Evolutionary conservation across 2,888 invertebrate species (phyloP), one percentile per base, ranked within the genome.

Genomic region (Rhagonycha fulva): DNA sequence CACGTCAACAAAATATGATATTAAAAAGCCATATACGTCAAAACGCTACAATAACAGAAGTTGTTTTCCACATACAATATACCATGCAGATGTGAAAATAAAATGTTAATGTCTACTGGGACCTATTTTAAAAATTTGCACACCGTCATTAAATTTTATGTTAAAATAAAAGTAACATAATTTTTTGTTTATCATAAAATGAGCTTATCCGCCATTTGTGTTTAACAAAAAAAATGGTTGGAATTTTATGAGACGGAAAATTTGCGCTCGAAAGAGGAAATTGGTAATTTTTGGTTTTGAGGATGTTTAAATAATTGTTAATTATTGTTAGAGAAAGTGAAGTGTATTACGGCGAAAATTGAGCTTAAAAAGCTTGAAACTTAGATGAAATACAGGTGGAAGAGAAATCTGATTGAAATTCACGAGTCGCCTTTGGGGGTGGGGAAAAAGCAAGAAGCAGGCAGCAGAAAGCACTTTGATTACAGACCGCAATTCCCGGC

Each of bases 401-500:
- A 70, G 67, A 14, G 70, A 14, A 77, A 77, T 72, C 79, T 80
- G 80, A 81, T 81, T 82, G 81, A 81, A 79, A 81, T 81, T 81
- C 81, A 81, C 81, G 79, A 79, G 81, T 79, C 79, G 80, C 78
- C 79, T 71, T 72, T 79, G 72, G 75, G 76, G 72, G 72, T 76
- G 77, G 76, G 73, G 71, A 30, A 62, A 62, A 60, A 76, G 76
- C 78, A 78, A 81, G 80, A 78, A 76, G 78, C 78, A 75, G 78
- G 76, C 73, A 80, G 82, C 80, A 81, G 81, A 82, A 81, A 81
- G 81, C 80, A 81, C 81, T 82, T 81, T 82, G 83, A 83, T 83
- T 83, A 82, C 81, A 82, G 82, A 81, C 82, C 82, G 81, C 82
- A 83, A 82, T 83, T 82, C 82, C 78, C 80, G 80, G 77, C 80